Evolutionary conservation across 2,797 vertebrate genomes (phyloP).

Genomic region (Myotis vivesi): DNA sequence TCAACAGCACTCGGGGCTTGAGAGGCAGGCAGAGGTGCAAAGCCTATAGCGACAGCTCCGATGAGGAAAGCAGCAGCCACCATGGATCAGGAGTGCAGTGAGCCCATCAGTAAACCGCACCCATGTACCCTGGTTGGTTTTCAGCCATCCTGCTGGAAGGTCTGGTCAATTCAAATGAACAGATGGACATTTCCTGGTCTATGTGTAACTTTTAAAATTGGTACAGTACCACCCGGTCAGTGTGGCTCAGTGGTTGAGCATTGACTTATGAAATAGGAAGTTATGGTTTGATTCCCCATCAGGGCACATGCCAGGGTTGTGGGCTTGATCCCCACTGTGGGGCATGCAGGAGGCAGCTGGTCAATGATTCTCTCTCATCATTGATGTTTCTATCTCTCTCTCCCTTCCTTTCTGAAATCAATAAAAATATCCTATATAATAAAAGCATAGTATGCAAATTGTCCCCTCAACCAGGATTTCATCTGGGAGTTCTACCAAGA

Average conservation of each 20-base stretch:
- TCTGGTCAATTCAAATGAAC: constrained; percentile 86
- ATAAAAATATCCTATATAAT: neutral
- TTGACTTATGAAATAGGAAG: neutral
- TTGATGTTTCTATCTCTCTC: too few species aligned
- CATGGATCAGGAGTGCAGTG: constrained; percentile 97
- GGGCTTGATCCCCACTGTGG: neutral
- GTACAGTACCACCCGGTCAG: too few species aligned
- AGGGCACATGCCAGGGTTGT: neutral
- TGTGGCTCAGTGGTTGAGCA: neutral
- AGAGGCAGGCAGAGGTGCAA: constrained; percentile 93
- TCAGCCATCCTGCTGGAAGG: constrained; percentile 82
- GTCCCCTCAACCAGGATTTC: too few species aligned
- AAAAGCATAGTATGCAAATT: too few species aligned
- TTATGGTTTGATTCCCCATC: neutral
- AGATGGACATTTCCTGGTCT: constrained; percentile 89
- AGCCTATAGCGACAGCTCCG: constrained; percentile 98
- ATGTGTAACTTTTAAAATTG: constrained; percentile 89
- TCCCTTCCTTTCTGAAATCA: too few species aligned
- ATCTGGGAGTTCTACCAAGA: too few species aligned
- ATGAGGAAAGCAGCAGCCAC: constrained; percentile 94
- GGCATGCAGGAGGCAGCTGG: too few species aligned
- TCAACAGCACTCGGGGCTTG: constrained; percentile 92
- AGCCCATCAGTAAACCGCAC: constrained; percentile 94
- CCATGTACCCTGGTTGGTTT: constrained; percentile 80
- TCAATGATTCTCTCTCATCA: too few species aligned